Evolutionary conservation across 64 coral and sea anemone genomes (phyloP), one percentile per base, ranked within the genome.

Genomic region (Stylophora pistillata): DNA sequence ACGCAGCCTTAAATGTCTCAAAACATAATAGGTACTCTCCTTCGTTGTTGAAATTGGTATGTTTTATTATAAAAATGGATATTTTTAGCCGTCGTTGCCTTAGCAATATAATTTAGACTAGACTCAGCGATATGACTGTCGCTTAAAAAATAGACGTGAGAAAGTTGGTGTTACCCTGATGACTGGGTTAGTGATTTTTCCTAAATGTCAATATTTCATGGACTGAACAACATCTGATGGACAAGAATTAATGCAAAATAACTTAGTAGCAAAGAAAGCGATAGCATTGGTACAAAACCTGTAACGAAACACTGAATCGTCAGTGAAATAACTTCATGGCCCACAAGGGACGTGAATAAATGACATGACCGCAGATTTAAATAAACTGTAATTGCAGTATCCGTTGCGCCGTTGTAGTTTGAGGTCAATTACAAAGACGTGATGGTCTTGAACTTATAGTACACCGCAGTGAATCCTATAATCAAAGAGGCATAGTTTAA

Each of bases 371-470:
- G 75, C 75, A 78, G 33, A 10, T 7, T 47, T 47, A 47, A 47
- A 27, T 55, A 56, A 57, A 55, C 53, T 78, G 23, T 56, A 56
- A 28, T 56, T 56, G 34, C 34, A n/a, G 60, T 37, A 84, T 84
- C 31, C 34, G 33, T 84, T 78, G 66, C 33, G 61, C 6, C 62
- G 23, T 41, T 53, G 23, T 1, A 84, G 7, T 32, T 10, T 18
- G 65, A 84, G 80, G 62, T 84, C 80, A 84, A 84, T 53, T 16
- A 55, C 10, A 52, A 65, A 64, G 78, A 80, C 79, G 13, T 52
- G 59, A 13, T 65, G 47, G 32, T 76, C 3, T 47, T 47, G 37
- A 47, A 47, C 37, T 47, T 47, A 47, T 47, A 47, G 69, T 53
- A 55, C 53, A 84, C 62, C 15, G 62, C 21, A 54, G 69, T 47